phyloP scores from a whole-genome alignment of 2,888 invertebrate species.

The Scelioninae gen. 2 region DNA sequence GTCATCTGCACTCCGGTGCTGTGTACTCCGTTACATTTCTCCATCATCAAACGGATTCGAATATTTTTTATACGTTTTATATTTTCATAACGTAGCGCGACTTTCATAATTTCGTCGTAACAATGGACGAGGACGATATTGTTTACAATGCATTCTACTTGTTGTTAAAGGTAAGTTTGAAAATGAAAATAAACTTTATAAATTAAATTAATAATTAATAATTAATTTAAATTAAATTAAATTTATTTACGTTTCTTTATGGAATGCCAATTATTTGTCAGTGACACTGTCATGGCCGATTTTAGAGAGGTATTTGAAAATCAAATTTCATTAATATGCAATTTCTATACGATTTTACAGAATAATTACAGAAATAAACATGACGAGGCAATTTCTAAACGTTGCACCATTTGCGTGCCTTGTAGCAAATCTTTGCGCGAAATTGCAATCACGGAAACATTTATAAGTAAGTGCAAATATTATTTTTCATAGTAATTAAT shows the following conservation, averaged over 20 bases:
- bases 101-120: too few relatives aligned
- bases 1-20: too few relatives aligned
- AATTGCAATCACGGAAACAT: constrained; percentile 62
- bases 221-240: background rate
- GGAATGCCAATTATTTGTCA: too few relatives aligned
- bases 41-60: too few relatives aligned
- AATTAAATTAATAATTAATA: background rate
- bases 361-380: constrained; percentile 65
- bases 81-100: too few relatives aligned
- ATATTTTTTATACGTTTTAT: too few relatives aligned
- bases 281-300: too few relatives aligned
- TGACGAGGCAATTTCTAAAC: constrained; percentile 64
- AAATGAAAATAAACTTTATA: background rate
- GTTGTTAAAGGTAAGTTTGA: constrained; percentile 38
- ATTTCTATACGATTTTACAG: constrained; percentile 54
- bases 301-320: too few relatives aligned
- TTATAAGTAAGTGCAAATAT: constrained; percentile 63
- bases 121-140: constrained; percentile 42
- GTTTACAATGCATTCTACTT: constrained; percentile 41
- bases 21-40: too few relatives aligned
- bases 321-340: background rate
- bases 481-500: too few relatives aligned
- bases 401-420: constrained; percentile 68
- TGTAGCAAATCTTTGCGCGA: constrained; percentile 62
- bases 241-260: too few relatives aligned